Evolutionary conservation across 2,888 invertebrate species (phyloP).

Genomic region (Cephus pygmeus): DNA sequence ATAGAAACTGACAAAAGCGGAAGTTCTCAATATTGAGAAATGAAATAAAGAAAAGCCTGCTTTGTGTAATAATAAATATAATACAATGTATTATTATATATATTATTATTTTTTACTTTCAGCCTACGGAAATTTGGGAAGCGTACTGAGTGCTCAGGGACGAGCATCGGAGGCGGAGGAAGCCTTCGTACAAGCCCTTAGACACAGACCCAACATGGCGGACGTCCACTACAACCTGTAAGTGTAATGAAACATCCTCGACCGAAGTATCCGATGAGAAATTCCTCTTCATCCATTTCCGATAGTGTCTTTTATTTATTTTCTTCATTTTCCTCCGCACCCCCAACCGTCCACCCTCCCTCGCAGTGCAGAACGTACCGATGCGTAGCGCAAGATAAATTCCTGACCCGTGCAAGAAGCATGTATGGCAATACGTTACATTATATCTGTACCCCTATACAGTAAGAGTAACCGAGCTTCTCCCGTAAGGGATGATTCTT

Average conservation of each 20-base stretch:
- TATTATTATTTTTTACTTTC: constrained; percentile 59
- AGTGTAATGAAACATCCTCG: constrained; percentile 68
- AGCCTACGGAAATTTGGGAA: constrained; percentile 98
- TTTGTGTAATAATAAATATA: background rate
- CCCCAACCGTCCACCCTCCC: background rate
- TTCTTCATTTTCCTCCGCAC: background rate
- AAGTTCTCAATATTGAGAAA: background rate
- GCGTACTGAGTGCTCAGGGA: constrained; percentile 91
- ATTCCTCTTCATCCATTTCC: background rate
- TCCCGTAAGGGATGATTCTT: background rate
- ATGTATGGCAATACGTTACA: background rate
- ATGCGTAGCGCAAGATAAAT: background rate
- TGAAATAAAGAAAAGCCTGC: background rate
- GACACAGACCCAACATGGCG: constrained; percentile 95
- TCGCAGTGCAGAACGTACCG: background rate
- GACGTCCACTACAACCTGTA: constrained; percentile 99
- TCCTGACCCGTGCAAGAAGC: background rate
- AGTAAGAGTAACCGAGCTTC: background rate
- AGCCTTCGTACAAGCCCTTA: constrained; percentile 90
- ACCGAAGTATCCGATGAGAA: background rate
- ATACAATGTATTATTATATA: background rate
- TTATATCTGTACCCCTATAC: background rate
- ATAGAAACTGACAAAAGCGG: background rate
- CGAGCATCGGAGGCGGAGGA: constrained; percentile 88
- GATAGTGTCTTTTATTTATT: background rate